Base-by-base conservation (phyloP, 2,888 invertebrate species). In the Hemistola chrysoprasaria region DNA sequence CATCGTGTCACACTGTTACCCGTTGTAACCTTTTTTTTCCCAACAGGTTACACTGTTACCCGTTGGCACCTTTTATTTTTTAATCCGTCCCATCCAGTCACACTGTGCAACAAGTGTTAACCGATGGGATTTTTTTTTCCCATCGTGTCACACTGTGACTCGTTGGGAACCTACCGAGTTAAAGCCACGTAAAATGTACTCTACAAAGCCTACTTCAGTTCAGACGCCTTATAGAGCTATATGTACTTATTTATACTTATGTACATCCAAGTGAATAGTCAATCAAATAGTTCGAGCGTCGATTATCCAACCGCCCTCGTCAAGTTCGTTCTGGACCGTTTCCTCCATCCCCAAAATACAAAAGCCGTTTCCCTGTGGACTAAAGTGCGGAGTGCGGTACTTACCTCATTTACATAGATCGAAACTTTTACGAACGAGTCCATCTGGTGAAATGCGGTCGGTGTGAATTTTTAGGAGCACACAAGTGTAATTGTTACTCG, bases 401-500 rank as follows among this genome's bases (percentile, higher is more conserved):
- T 62, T 48, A 40, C 46, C 64, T 65, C 67, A 66, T 71, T 65
- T 68, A 63, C 62, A 67, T 70, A 67, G 54, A 63, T 59, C 56
- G 49, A 59, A 67, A 71, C 65, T 69, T 70, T 63, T 66, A 67
- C 65, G 62, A 59, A 61, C 50, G 54, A 65, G 59, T 59, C 62
- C 60, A 59, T 57, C 59, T 55, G 41, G 50, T 47, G 61, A 53
- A 68, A 62, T 53, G 59, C 62, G 61, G 62, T 59, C 58, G 61
- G 62, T 63, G 62, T 56, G 63, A 68, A 72, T 68, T 71, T 71
- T 75, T 70, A 61, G 62, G 54, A 63, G 62, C 62, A 59, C 59
- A 56, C 55, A 48, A 57, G 62, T 70, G 68, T 75, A 74, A 80
- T 77, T 77, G 70, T 65, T 59, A 62, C 62, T 77, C 64, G 58